phyloP scores from a whole-genome alignment of 2,113 vertebrate species.

The Rattus rattus region DNA sequence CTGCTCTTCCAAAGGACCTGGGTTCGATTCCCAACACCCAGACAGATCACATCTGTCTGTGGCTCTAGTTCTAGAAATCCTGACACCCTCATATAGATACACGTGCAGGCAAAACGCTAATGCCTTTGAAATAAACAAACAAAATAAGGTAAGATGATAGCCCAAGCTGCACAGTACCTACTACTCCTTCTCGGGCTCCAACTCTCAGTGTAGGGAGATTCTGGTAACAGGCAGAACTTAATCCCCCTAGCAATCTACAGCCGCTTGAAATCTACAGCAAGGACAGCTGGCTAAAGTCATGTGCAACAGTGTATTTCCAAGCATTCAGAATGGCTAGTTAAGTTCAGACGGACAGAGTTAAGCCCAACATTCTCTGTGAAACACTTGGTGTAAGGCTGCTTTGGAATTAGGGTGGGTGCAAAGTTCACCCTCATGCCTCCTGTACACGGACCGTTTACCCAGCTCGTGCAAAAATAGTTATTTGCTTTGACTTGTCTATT shows the following conservation, averaged over 20 bases:
- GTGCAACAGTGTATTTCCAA: no score
- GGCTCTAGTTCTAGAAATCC: not conserved
- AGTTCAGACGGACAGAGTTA: not conserved
- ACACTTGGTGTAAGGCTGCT: not conserved
- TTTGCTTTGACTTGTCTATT: slow-evolving; percentile 35
- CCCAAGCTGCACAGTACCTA: not conserved
- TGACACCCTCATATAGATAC: not conserved
- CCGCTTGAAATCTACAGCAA: no score
- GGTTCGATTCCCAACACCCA: not conserved
- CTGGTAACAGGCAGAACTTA: not conserved
- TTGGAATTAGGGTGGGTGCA: not conserved
- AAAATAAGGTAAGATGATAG: not conserved
- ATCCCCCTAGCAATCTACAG: not conserved
- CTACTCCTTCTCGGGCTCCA: not conserved
- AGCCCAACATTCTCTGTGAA: not conserved
- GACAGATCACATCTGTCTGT: not conserved
- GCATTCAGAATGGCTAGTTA: not conserved
- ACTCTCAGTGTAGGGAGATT: slow-evolving; percentile 9
- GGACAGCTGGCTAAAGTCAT: no score
- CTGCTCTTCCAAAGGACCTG: not conserved
- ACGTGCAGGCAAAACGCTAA: not conserved
- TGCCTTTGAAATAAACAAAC: not conserved
- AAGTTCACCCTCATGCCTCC: not conserved
- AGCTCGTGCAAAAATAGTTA: not conserved
- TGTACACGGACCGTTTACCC: not conserved